These are phyloP conservation scores for Rafetus swinhoei DNA, from an alignment of 2,113 vertebrate genomes.

Conservation along the genomic window DNA sequence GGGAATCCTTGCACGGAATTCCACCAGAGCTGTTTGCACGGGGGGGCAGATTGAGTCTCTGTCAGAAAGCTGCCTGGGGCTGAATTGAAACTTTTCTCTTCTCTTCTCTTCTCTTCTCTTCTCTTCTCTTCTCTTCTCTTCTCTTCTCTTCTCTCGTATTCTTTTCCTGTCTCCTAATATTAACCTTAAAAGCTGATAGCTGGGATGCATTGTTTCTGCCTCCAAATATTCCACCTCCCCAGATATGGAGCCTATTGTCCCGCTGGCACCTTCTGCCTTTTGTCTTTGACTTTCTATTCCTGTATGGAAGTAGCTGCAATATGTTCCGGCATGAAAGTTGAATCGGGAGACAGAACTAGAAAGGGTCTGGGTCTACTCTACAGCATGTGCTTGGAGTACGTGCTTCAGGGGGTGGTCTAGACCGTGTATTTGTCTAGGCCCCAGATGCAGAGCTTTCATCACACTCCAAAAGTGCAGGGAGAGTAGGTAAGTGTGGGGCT, in stretches of 20 bases:
- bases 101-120: constrained; percentile 23
- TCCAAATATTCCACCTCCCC: not conserved
- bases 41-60: not conserved
- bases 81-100: constrained; percentile 10
- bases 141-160: constrained; percentile 15
- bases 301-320: not conserved
- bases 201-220: not conserved
- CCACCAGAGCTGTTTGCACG: not conserved
- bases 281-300: not conserved
- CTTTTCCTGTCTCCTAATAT: not conserved
- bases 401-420: not conserved
- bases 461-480: too few relatives aligned
- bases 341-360: not conserved
- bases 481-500: too few relatives aligned
- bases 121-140: constrained; percentile 22
- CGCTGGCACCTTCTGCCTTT: constrained; percentile 26
- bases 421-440: not conserved
- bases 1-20: not conserved
- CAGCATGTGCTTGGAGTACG: not conserved
- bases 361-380: not conserved
- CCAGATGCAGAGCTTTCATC: not conserved
- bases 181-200: not conserved
- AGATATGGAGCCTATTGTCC: not conserved
- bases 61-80: constrained; percentile 8
- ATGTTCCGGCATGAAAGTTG: not conserved